Evolutionary conservation across 1,140 invertebrate genomes (phyloP), one percentile per base, ranked within the genome.

Genomic region (Drosophila murphyi): DNA sequence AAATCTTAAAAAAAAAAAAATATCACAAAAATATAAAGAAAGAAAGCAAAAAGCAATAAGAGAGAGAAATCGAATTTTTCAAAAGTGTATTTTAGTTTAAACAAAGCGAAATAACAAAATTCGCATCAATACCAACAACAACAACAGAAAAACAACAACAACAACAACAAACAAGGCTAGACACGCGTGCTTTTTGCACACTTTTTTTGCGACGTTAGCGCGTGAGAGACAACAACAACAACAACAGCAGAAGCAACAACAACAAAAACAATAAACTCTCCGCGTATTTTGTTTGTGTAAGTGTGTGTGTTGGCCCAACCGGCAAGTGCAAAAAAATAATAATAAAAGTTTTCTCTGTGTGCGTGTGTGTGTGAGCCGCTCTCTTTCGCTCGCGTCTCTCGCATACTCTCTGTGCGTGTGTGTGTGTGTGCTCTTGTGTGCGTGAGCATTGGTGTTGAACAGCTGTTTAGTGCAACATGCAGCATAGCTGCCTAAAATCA

Each of bases 401-500:
- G 62, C 50, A 69, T 69, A 43, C 48, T 54, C 39, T 68, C 12
- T 68, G 50, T 35, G 51, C 29, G 50, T 47, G 62, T 52, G 48
- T 61, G 34, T 45, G 75, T 78, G 72, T 62, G 69, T 50, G 72
- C 43, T 39, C 55, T 41, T 35, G 72, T 50, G 34, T 62, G 60
- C 65, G 83, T 85, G 81, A 20, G 20, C 77, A 55, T 80, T 72
- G 29, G 70, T 89, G 59, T 69, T 69, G 67, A 80, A 89, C 83
- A 87, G 83, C 83, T 87, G 83, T 88, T 87, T 32, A 72, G 69
- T 72, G 68, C 76, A 78, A 76, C 45, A 76, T 78, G 76, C 76
- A 76, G 67, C 59, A 37, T 54, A 70, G 62, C 41, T 62, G 67
- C 61, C 65, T 12, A 63, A 74, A 70, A 55, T 72, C 45, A 28